Base-by-base conservation (phyloP, 2,888 invertebrate genomes). In the Terebella lapidaria region DNA sequence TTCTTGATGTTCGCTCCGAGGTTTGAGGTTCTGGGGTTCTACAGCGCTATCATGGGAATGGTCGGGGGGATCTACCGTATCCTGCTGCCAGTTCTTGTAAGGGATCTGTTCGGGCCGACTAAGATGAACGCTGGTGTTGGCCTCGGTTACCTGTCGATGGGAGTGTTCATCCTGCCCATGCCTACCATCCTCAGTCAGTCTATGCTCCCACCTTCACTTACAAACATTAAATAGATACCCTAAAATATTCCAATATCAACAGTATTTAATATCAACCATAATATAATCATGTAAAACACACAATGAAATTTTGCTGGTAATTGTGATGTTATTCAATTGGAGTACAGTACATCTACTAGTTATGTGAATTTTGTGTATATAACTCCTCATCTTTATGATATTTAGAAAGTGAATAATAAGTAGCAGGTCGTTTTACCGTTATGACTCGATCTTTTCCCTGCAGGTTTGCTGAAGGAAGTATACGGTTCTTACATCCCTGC, bases 11-110 rank as follows among this genome's bases (percentile, higher is more conserved):
- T 62, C 47, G 27, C 27, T 18, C 62, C 58, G 1, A 22, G 1
- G 4, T 62, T 59, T 47, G 18, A 30, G 18, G 28, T 51, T n/a
- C 24, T 62, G 22, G 27, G 56, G 20, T 35, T 46, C 24, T 59
- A 46, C 46, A 24, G 26, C 27, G 25, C 56, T 10, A 26, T 62
- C 35, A 20, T 59, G 26, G 62, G 62, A 18, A 5, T 59, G 18
- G 28, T 62, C 20, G 67, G 67, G 2, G 67, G 67, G 3, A 27
- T 54, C 51, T 67, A 67, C 42, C 51, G 56, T 18, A 26, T 61
- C 20, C 51, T 66, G 29, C 54, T 66, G 55, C 47, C 59, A 4
- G 65, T 66, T 18, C 55, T 67, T 1, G 54, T 61, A n/a, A 47
- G 62, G 15, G 67, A 67, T 45, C 54, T 61, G 18, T 29, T 67